These are phyloP conservation scores for Drosophila subquinaria DNA, from an alignment of 2,888 invertebrate genomes.

Conservation along the genomic window DNA sequence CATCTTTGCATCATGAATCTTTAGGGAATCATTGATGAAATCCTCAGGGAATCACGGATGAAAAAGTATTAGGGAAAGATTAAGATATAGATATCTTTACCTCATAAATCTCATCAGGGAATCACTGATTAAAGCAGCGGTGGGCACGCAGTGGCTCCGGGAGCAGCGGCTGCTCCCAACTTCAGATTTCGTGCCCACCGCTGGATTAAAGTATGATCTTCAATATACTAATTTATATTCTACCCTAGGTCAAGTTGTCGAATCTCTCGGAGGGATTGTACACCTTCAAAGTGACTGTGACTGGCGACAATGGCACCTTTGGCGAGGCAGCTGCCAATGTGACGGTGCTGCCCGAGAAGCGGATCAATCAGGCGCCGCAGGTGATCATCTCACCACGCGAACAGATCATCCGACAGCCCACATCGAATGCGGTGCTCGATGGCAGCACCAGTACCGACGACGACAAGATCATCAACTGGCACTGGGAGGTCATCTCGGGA, in stretches of 20 bases:
- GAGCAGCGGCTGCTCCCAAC: no score
- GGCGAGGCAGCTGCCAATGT: slow-evolving; percentile 95
- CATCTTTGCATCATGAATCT: no score
- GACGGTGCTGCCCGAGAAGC: slow-evolving; percentile 93
- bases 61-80: no score
- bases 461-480: slow-evolving; percentile 93
- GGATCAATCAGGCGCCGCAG: slow-evolving; percentile 93
- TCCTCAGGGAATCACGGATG: no score
- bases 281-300: slow-evolving; percentile 93
- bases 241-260: slow-evolving; percentile 90
- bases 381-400: slow-evolving; percentile 94
- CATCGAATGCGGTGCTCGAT: slow-evolving; percentile 95
- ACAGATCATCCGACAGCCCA: slow-evolving; percentile 95
- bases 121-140: no score
- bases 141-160: no score
- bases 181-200: no score
- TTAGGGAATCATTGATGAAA: no score
- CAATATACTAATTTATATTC: no score
- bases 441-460: slow-evolving; percentile 93
- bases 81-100: no score
- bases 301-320: slow-evolving; percentile 89
- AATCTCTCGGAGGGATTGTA: slow-evolving; percentile 95
- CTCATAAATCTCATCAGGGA: no score
- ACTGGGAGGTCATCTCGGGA: slow-evolving; percentile 96
- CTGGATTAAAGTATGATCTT: no score